A percentile compares a stretch with the other conserved stretches of the same genome.
These are phyloP conservation scores for Globia sparganii DNA, from an alignment of 2,888 invertebrate genomes.

Conservation along the genomic window DNA sequence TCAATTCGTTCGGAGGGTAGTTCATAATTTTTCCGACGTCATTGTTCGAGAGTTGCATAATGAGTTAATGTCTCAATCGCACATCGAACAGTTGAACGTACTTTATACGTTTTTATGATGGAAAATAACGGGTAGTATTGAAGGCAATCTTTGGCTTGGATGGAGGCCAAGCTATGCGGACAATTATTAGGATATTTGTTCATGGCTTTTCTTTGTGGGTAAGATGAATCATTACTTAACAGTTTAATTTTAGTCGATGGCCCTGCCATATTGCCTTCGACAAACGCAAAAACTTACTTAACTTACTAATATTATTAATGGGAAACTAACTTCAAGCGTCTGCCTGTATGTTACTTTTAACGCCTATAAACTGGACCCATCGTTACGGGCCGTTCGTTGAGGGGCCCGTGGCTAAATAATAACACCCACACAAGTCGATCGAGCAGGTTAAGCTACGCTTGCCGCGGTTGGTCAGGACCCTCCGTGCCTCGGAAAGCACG, in stretches of 20 bases:
- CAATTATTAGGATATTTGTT: not conserved
- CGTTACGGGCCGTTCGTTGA: too few relatives aligned
- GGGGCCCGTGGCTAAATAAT: too few relatives aligned
- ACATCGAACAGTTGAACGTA: not conserved
- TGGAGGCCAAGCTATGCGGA: not conserved
- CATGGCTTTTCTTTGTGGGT: too few relatives aligned
- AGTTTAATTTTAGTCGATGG: too few relatives aligned
- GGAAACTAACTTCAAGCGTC: not conserved
- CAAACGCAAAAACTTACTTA: too few relatives aligned
- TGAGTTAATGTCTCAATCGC: slow-evolving; percentile 32
- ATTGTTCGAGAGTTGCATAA: slow-evolving; percentile 36
- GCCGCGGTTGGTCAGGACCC: too few relatives aligned
- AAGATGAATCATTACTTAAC: not conserved
- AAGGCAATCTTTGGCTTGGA: slow-evolving; percentile 36
- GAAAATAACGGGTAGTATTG: slow-evolving; percentile 6
- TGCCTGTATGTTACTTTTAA: not conserved
- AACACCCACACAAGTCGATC: too few relatives aligned
- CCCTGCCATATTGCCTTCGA: too few relatives aligned
- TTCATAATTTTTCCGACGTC: slow-evolving; percentile 24
- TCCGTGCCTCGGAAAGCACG: too few relatives aligned
- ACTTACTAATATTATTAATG: not conserved
- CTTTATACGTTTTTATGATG: slow-evolving; percentile 10
- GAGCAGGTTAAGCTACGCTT: too few relatives aligned
- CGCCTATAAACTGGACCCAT: too few relatives aligned
- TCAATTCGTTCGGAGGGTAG: slow-evolving; percentile 2